A percentile compares a stretch with the other conserved stretches of the same genome.
These are phyloP conservation scores for Poeciliopsis gracilis DNA, from an alignment of 2,797 vertebrate genomes.

Conservation along the genomic window DNA sequence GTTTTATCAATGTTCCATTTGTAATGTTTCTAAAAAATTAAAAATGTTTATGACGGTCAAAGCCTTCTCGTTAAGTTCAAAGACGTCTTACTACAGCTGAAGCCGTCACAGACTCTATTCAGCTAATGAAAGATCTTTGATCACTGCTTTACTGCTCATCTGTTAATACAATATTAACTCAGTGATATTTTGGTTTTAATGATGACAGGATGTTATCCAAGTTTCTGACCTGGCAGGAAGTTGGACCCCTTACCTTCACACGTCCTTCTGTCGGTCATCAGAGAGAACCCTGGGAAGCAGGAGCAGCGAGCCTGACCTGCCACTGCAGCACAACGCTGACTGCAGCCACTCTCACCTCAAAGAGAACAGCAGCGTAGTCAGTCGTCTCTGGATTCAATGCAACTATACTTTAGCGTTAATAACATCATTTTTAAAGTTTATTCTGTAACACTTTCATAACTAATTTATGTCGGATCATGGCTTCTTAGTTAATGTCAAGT, in stretches of 20 bases:
- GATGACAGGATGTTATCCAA: background rate
- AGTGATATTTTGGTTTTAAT: conserved; percentile 5
- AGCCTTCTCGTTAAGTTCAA: background rate
- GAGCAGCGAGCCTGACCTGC: conserved; percentile 81
- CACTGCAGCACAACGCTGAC: conserved; percentile 80
- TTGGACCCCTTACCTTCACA: conserved; percentile 78
- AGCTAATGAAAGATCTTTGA: background rate
- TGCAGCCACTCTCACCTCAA: conserved; percentile 86
- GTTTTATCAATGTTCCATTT: too few relatives aligned
- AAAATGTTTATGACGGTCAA: too few relatives aligned
- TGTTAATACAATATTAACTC: background rate
- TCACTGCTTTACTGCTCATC: background rate
- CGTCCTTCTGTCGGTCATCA: conserved; percentile 82
- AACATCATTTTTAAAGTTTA: too few relatives aligned
- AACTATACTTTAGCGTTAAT: background rate
- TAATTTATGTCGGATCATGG: too few relatives aligned
- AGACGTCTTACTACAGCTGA: conserved; percentile 38
- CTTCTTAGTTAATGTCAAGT: too few relatives aligned
- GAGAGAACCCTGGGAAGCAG: conserved; percentile 86
- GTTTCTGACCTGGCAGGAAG: background rate
- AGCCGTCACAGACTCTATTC: conserved; percentile 22
- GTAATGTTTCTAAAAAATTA: too few relatives aligned
- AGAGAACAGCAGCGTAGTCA: conserved; percentile 4
- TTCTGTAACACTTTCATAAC: too few relatives aligned
- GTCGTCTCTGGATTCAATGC: background rate